phyloP scores from a whole-genome alignment of 1,140 invertebrate species.

The Neodiprion pinetum region DNA sequence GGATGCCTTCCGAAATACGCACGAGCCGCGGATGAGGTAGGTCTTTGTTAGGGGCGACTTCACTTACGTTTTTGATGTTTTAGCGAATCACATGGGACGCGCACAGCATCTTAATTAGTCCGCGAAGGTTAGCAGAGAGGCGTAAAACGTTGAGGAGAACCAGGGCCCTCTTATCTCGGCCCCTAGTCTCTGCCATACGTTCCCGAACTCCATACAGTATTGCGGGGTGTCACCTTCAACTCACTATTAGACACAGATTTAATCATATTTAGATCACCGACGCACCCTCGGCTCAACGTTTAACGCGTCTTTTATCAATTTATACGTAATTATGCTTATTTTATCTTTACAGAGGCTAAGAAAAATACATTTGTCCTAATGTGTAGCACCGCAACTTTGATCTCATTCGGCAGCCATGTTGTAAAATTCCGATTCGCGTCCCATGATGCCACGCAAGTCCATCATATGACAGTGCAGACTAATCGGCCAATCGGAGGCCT shows the following conservation, averaged over 20 bases:
- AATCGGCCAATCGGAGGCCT: constrained; percentile 34
- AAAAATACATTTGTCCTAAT: constrained; percentile 48
- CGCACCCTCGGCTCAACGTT: constrained; percentile 19
- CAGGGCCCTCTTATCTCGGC: constrained; percentile 38
- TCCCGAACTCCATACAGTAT: constrained; percentile 40
- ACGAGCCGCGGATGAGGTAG: neutral
- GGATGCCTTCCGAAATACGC: constrained; percentile 36
- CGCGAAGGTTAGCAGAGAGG: constrained; percentile 19
- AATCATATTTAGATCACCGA: constrained; percentile 46
- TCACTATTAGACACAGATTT: constrained; percentile 36
- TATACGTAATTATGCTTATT: neutral
- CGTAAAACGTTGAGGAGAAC: constrained; percentile 29
- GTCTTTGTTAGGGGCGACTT: neutral
- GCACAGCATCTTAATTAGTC: constrained; percentile 38
- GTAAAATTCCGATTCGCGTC: constrained; percentile 52
- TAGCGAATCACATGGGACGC: constrained; percentile 32
- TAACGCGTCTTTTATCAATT: constrained; percentile 30
- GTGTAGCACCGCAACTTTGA: constrained; percentile 49
- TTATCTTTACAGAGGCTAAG: constrained; percentile 32
- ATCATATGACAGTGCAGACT: constrained; percentile 51
- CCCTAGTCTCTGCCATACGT: constrained; percentile 55
- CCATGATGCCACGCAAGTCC: constrained; percentile 48
- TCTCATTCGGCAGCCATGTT: constrained; percentile 55
- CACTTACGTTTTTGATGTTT: constrained; percentile 33
- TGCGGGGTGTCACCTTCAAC: constrained; percentile 52